Conservation (phyloP, 2,113 vertebrate species). For the Cettia cetti region DNA sequence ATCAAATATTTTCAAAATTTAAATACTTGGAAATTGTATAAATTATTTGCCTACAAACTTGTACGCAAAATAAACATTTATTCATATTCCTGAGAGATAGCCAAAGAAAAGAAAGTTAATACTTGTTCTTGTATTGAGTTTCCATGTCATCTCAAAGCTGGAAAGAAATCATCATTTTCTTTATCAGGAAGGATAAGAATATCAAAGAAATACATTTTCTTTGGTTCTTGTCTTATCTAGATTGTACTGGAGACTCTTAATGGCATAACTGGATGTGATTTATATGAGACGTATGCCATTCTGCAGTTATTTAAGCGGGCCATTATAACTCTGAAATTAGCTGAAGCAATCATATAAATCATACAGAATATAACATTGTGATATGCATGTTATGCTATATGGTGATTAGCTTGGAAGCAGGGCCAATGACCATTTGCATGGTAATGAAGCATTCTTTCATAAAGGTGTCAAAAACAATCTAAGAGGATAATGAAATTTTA, state of each 20-base stretch:
- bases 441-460: slow-evolving; percentile 47
- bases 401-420: slow-evolving; percentile 1
- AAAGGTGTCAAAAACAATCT: slow-evolving; percentile 51
- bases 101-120: background rate
- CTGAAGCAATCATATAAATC: slow-evolving; percentile 18
- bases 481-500: slow-evolving; percentile 58
- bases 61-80: background rate
- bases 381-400: background rate
- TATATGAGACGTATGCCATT: background rate
- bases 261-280: background rate
- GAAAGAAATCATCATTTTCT: background rate
- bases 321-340: slow-evolving; percentile 11
- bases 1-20: background rate
- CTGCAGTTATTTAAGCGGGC: background rate
- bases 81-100: background rate
- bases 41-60: background rate
- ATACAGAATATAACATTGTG: background rate
- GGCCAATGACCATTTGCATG: slow-evolving; percentile 24
- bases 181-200: background rate
- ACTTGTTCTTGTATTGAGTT: background rate
- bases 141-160: background rate
- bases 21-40: background rate
- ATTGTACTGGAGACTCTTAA: background rate
- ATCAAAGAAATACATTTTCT: background rate
- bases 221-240: background rate